Evolutionary conservation across 2,888 invertebrate genomes (phyloP), one percentile per base, ranked within the genome.

Genomic region (Eurytoma adleriae): DNA sequence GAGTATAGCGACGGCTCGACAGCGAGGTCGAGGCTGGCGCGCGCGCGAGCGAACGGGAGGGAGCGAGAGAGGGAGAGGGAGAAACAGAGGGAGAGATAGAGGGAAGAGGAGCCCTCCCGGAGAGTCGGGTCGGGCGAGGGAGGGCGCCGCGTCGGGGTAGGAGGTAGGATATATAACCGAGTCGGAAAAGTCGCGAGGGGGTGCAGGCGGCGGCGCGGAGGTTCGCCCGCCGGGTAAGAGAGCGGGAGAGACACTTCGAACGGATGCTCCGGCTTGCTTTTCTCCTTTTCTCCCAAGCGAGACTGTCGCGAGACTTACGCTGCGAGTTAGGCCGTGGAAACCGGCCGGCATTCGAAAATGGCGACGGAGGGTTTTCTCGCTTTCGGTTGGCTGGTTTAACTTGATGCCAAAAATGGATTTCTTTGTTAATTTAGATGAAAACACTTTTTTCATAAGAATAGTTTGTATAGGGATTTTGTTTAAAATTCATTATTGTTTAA

Each of bases 181-280:
- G 50, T 69, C 59, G 70, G 77, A 78, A 80, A 80, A 73, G 77
- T 80, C 70, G 75, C 61, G 54, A 77, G 78, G 79, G 52, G 78
- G 72, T 75, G 73, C 73, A 52, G 61, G 57, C n/a, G 16, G 72
- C 50, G 57, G 68, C 71, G 74, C 40, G 40, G 48, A 4, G 50
- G n/a, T 59, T 71, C 71, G 61, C 66, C 73, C 81, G 69, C 83
- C 82, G 80, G 72, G 79, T 78, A 54, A 77, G 80, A 78, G 77
- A 54, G 52, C 54, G 56, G 79, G 57, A 70, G 86, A 88, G 88
- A 87, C 87, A 88, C 87, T 88, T 88, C 86, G 86, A 89, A 89
- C 52, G 71, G 76, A 79, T 89, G 87, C 87, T 40, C 57, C 48
- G 5, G 61, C 27, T 14, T 3, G 16, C 27, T 71, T 64, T 54